A percentile compares a stretch with the other conserved stretches of the same genome.
These are phyloP conservation scores for Hydrotaea cyrtoneurina DNA, from an alignment of 2,888 invertebrate genomes.

Conservation along the genomic window DNA sequence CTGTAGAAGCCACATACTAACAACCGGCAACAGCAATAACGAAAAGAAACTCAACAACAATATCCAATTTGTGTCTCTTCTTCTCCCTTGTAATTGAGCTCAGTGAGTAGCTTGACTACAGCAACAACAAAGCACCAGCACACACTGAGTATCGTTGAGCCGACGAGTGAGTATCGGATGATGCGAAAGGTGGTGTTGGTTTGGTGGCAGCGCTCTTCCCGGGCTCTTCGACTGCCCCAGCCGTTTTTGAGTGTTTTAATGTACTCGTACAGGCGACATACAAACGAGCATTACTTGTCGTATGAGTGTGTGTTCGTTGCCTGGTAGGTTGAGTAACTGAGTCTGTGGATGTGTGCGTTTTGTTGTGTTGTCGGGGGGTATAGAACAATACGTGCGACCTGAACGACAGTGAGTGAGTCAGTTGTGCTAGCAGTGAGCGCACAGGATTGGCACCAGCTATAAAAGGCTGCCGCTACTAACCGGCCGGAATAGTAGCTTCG, in stretches of 20 bases:
- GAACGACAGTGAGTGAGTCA: conserved; percentile 61
- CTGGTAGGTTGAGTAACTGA: conserved; percentile 3
- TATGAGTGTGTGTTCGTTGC: conserved; percentile 1
- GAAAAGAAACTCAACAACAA: conserved; percentile 21
- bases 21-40: conserved; percentile 6
- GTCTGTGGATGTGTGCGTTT: conserved; percentile 14
- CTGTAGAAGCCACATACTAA: conserved; percentile 22
- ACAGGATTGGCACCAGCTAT: conserved; percentile 62
- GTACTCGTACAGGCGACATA: neutral
- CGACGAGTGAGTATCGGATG: neutral
- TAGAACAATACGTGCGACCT: conserved; percentile 62
- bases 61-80: conserved; percentile 30
- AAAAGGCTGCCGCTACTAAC: conserved; percentile 63
- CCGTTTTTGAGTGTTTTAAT: conserved; percentile 32
- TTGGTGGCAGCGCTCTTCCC: conserved; percentile 15
- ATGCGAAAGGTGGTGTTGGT: conserved; percentile 4
- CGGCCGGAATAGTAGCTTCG: conserved; percentile 68
- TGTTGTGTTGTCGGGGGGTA: conserved; percentile 20
- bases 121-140: conserved; percentile 45
- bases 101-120: conserved; percentile 56
- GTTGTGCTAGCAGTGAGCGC: conserved; percentile 38
- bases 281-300: neutral
- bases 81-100: conserved; percentile 51
- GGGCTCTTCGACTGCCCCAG: neutral
- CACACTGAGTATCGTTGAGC: neutral